Conservation (phyloP, 1,140 invertebrate species). For the Drosophila aff. region DNA sequence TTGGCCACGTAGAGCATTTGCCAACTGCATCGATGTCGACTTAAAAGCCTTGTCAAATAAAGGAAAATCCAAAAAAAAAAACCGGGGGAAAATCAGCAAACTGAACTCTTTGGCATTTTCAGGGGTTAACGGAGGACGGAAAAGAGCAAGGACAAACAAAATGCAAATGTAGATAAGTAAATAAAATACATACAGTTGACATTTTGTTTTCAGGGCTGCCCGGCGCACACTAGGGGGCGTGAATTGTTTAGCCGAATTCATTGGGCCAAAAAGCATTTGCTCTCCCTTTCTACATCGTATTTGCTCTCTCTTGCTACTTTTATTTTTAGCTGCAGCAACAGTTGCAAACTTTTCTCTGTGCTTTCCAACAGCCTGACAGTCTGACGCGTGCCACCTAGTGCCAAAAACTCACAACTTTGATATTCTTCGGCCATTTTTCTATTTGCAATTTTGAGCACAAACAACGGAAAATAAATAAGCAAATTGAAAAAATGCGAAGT, state of each 20-base stretch:
- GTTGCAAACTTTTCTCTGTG: slow-evolving; percentile 41
- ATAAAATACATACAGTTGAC: slow-evolving; percentile 50
- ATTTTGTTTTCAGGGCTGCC: slow-evolving; percentile 36
- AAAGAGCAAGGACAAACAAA: slow-evolving; percentile 51
- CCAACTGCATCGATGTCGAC: slow-evolving; percentile 51
- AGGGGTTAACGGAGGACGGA: not conserved
- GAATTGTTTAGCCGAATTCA: slow-evolving; percentile 54
- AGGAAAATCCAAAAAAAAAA: not conserved
- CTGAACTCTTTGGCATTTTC: slow-evolving; percentile 36
- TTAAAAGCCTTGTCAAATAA: slow-evolving; percentile 59
- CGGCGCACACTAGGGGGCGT: slow-evolving; percentile 14
- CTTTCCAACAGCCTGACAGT: slow-evolving; percentile 11
- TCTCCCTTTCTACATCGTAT: not conserved
- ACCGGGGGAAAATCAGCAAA: slow-evolving; percentile 6
- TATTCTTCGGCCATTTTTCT: slow-evolving; percentile 50
- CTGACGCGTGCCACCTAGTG: slow-evolving; percentile 46
- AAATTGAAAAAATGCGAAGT: slow-evolving; percentile 46
- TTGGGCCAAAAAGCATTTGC: slow-evolving; percentile 31
- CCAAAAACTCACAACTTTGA: slow-evolving; percentile 50
- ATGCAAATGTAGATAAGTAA: slow-evolving; percentile 57
- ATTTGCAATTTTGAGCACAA: slow-evolving; percentile 58
- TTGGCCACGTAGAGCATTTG: slow-evolving; percentile 59
- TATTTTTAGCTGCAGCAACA: slow-evolving; percentile 39
- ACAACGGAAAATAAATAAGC: slow-evolving; percentile 51
- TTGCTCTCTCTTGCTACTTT: not conserved